Conservation (phyloP, 2,888 invertebrate genomes). For the Marasmarcha lunaedactyla region DNA sequence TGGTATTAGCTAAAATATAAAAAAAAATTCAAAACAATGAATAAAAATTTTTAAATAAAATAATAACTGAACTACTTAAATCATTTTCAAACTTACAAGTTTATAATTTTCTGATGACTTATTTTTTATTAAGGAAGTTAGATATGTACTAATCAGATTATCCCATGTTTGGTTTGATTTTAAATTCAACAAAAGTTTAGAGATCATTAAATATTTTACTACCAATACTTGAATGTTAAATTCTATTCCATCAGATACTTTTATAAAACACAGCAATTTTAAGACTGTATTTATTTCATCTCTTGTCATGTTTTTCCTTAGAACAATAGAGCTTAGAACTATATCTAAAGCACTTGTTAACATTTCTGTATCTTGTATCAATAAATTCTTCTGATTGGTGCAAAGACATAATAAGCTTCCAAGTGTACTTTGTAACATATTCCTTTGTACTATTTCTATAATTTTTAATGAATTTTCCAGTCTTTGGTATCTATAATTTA, state of each 20-base stretch:
- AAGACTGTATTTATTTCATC: neutral
- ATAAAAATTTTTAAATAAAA: slow-evolving; percentile 2
- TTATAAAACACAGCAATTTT: neutral
- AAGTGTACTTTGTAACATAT: neutral
- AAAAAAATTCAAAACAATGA: neutral
- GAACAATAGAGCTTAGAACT: neutral
- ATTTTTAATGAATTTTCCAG: slow-evolving; percentile 3
- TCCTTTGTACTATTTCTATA: neutral
- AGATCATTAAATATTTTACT: slow-evolving; percentile 10
- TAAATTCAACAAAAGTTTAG: slow-evolving; percentile 24
- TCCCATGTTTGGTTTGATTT: slow-evolving; percentile 29
- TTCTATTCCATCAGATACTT: neutral
- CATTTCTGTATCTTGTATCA: slow-evolving; percentile 19
- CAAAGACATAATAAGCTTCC: neutral
- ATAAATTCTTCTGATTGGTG: slow-evolving; percentile 10
- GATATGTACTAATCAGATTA: slow-evolving; percentile 22
- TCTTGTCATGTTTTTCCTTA: neutral
- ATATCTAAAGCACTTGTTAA: neutral
- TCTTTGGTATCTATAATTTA: slow-evolving; percentile 20
- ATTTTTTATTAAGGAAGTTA: slow-evolving; percentile 25
- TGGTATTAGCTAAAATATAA: slow-evolving; percentile 40
- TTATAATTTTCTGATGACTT: slow-evolving; percentile 22
- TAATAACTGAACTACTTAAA: too few species aligned
- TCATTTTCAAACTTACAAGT: slow-evolving; percentile 21
- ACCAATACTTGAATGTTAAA: neutral